These are phyloP conservation scores for Cinclus cinclus DNA, from an alignment of 2,113 vertebrate genomes.

Conservation along the genomic window DNA sequence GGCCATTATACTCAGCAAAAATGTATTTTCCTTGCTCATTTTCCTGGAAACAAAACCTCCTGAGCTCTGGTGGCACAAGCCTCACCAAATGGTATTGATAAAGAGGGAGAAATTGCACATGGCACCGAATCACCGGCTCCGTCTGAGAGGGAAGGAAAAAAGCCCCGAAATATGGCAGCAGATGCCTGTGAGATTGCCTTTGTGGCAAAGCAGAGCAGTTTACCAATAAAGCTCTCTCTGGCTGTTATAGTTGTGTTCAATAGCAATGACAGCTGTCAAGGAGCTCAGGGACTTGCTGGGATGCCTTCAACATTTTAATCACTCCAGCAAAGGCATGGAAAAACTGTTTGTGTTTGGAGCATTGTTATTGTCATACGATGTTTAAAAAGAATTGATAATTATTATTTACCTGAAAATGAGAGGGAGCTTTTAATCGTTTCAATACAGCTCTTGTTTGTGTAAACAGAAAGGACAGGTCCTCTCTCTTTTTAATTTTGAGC, in stretches of 20 bases:
- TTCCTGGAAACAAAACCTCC: constrained; percentile 61
- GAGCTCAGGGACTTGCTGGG: constrained; percentile 69
- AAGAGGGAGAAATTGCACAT: constrained; percentile 13
- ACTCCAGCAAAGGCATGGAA: constrained; percentile 54
- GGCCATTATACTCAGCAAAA: constrained; percentile 46
- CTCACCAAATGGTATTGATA: background rate
- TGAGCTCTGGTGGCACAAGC: background rate
- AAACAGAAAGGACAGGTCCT: background rate
- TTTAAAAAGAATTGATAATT: constrained; percentile 22
- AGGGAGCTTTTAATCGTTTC: background rate
- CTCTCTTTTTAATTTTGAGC: constrained; percentile 29
- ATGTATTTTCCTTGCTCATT: constrained; percentile 61
- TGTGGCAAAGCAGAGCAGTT: constrained; percentile 56
- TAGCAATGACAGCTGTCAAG: constrained; percentile 77
- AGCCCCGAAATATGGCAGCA: constrained; percentile 64
- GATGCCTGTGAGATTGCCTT: constrained; percentile 60
- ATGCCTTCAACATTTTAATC: constrained; percentile 76
- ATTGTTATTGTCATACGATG: background rate
- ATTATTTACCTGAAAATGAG: constrained; percentile 60
- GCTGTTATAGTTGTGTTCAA: constrained; percentile 68
- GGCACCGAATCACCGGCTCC: background rate
- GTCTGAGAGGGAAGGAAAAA: constrained; percentile 27
- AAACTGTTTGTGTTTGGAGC: constrained; percentile 48
- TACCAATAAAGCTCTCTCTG: constrained; percentile 72
- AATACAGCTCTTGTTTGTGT: background rate